Evolutionary conservation across 2,888 invertebrate species (phyloP).

Genomic region (Neoitamus cyanurus): DNA sequence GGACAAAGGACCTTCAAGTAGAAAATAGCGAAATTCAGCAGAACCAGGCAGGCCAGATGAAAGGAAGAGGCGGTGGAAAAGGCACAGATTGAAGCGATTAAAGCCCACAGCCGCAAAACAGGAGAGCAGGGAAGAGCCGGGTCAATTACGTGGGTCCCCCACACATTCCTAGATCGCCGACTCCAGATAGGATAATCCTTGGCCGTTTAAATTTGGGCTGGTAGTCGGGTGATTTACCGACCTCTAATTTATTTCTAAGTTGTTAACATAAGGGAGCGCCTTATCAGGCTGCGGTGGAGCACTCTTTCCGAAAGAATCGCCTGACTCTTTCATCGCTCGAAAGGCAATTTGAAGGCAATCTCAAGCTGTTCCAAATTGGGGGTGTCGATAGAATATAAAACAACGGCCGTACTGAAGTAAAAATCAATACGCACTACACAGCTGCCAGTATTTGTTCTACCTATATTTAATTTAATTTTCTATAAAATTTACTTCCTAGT

Average conservation of each 20-base stretch:
- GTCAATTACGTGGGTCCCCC: neutral
- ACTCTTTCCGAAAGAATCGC: neutral
- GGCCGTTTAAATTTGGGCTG: neutral
- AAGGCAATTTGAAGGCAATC: neutral
- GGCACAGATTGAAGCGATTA: neutral
- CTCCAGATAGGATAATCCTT: neutral
- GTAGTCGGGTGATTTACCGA: neutral
- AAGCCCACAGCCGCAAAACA: neutral
- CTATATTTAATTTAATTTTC: neutral
- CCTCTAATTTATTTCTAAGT: neutral
- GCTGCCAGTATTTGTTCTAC: neutral
- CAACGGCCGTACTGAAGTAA: neutral
- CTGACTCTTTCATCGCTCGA: neutral
- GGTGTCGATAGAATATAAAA: neutral
- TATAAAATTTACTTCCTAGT: neutral
- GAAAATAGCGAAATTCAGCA: neutral
- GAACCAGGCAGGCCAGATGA: neutral
- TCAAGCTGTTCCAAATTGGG: neutral
- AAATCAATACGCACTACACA: neutral
- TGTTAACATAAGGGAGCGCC: neutral
- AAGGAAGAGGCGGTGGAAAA: neutral
- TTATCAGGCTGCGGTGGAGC: neutral
- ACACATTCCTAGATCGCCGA: neutral
- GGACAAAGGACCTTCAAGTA: neutral
- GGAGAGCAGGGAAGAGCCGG: neutral